These are phyloP conservation scores for Drosophila ogumai DNA, from an alignment of 1,140 invertebrate species.

Conservation along the genomic window DNA sequence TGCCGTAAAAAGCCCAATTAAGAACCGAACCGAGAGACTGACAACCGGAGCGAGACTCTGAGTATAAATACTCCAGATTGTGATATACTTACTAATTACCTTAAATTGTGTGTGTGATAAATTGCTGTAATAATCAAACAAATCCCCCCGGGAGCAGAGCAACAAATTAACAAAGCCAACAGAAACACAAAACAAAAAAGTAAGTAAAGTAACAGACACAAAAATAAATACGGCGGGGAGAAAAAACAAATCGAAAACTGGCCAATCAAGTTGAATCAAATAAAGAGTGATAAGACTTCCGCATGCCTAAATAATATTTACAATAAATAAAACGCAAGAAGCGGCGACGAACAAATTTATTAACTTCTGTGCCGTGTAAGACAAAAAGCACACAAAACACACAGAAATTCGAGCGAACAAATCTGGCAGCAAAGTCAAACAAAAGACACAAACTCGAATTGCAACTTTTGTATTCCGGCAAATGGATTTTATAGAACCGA, in stretches of 20 bases:
- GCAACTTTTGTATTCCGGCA: constrained; percentile 37
- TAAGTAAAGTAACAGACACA: constrained; percentile 57
- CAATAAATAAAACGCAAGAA: constrained; percentile 58
- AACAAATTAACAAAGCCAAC: constrained; percentile 23
- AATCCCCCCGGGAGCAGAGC: constrained; percentile 21
- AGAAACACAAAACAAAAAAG: constrained; percentile 42
- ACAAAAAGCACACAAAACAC: constrained; percentile 29
- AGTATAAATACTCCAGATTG: constrained; percentile 43
- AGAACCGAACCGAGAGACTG: constrained; percentile 43
- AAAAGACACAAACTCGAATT: constrained; percentile 70
- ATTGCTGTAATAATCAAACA: constrained; percentile 54
- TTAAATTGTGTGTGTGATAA: constrained; percentile 68
- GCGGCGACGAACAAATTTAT: constrained; percentile 41
- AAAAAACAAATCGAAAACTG: constrained; percentile 48
- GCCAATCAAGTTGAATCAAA: constrained; percentile 62
- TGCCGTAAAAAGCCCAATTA: constrained; percentile 33
- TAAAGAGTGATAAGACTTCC: constrained; percentile 75
- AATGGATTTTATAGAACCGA: constrained; percentile 27
- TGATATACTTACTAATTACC: constrained; percentile 54
- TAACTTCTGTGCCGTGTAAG: constrained; percentile 49
- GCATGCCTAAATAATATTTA: constrained; percentile 78
- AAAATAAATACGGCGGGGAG: constrained; percentile 24
- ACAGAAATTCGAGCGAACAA: constrained; percentile 9
- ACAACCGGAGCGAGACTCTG: constrained; percentile 45
- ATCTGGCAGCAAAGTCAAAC: constrained; percentile 34